phyloP scores from a whole-genome alignment of 1,140 invertebrate species.

The Parapsyche elsis region DNA sequence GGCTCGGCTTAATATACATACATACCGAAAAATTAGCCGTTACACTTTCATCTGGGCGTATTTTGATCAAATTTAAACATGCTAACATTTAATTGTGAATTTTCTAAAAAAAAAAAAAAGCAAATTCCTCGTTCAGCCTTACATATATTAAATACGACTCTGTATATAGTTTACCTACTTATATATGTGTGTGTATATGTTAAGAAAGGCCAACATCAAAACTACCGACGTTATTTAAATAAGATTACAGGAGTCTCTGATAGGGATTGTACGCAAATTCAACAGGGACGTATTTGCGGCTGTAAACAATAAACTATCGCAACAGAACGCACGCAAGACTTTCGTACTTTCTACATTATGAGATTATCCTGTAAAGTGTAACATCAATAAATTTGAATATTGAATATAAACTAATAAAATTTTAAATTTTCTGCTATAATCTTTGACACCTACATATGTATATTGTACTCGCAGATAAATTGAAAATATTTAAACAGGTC shows the following conservation, averaged over 20 bases:
- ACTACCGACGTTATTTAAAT: conserved; percentile 28
- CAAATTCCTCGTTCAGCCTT: too few species aligned
- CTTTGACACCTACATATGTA: too few species aligned
- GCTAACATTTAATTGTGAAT: background rate
- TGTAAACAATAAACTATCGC: too few species aligned
- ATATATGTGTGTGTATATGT: background rate
- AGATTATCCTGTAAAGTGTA: too few species aligned
- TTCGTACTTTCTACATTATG: too few species aligned
- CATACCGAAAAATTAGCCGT: background rate
- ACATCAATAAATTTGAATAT: too few species aligned
- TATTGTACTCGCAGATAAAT: too few species aligned
- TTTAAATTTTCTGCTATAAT: too few species aligned
- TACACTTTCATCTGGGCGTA: background rate
- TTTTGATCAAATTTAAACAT: background rate
- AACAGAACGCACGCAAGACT: too few species aligned
- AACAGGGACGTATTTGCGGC: conserved; percentile 5
- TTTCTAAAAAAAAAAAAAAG: too few species aligned
- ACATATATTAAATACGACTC: background rate
- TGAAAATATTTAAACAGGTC: too few species aligned
- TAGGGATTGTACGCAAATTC: conserved; percentile 6
- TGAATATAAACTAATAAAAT: too few species aligned
- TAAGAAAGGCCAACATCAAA: conserved; percentile 26
- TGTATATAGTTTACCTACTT: background rate
- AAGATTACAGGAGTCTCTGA: conserved; percentile 30
- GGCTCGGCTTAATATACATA: background rate